Evolutionary conservation across 2,113 vertebrate genomes (phyloP), one percentile per base, ranked within the genome.

Genomic region (Phyllostomus discolor): DNA sequence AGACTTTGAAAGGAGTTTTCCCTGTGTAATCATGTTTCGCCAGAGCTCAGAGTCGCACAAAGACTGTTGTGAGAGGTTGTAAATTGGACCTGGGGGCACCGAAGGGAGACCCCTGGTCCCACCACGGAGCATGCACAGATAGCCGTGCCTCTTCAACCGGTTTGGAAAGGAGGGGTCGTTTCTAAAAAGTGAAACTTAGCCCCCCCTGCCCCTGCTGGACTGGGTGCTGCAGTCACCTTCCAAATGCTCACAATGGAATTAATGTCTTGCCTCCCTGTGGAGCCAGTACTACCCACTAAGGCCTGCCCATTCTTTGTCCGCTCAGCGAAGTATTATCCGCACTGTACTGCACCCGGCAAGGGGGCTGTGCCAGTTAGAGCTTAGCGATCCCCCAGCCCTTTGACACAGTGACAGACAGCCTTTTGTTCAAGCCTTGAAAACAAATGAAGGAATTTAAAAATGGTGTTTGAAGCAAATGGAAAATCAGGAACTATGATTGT

Each of bases 381-480:
- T 17, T 31, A n/a, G 57, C 88, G 96, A 69, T 90, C 90, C 95
- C 72, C 41, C 86, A 76, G 92, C 0, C 7, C 75, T 97, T 79
- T 95, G 88, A 76, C 72, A 72, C 0, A 0, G 50, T 24, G 92
- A 81, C 73, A 73, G 96, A 78, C 3, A 72, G 24, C 6, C 35
- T 94, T 97, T 97, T 57, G 76, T 75, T 94, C 3, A 80, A 97
- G 59, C 2, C 91, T 90, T 88, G 57, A 78, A 96, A 97, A 95
- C 66, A 79, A 93, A 96, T 94, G 79, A 50, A 96, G 83, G 62
- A 0, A 5, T n/a, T 73, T 38, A 86, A n/a, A 95, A 94, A 72
- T 69, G 76, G 78, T 67, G 57, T 79, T 76, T 76, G 94, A 90
- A 94, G 87, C 66, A 88, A 72, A n/a, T 10, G 67, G 73, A 43